phyloP scores from a whole-genome alignment of 1,140 invertebrate genomes.

The Asobara japonica region DNA sequence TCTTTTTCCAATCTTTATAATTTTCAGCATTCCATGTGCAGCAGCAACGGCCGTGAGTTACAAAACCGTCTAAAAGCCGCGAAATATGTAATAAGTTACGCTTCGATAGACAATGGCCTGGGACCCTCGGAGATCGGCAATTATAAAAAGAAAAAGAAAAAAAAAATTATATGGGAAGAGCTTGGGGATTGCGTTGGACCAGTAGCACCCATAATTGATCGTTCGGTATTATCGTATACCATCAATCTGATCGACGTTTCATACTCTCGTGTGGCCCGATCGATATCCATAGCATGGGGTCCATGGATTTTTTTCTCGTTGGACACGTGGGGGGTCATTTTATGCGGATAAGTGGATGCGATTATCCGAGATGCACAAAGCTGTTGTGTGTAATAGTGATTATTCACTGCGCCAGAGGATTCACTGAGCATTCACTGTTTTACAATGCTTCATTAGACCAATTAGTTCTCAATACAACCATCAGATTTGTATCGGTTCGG shows the following conservation, averaged over 20 bases:
- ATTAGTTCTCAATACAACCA: neutral
- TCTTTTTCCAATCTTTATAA: no score
- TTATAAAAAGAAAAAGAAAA: neutral
- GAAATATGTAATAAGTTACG: conserved; percentile 20
- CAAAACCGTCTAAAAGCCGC: neutral
- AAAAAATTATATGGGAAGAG: neutral
- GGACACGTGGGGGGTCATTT: neutral
- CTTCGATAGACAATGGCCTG: conserved; percentile 30
- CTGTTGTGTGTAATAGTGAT: neutral
- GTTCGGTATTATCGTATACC: conserved; percentile 28
- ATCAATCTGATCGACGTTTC: neutral
- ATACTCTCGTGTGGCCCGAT: neutral
- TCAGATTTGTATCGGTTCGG: no score
- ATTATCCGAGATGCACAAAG: neutral
- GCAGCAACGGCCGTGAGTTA: no score
- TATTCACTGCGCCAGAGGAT: neutral
- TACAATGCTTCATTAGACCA: neutral
- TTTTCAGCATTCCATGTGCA: neutral
- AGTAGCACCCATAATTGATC: conserved; percentile 35
- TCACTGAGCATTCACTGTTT: neutral
- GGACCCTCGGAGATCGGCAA: no score
- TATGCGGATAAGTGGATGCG: neutral
- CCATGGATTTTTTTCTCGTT: neutral
- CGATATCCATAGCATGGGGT: neutral
- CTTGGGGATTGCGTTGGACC: neutral